phyloP scores from a whole-genome alignment of 2,113 vertebrate genomes.

The Ciconia maguari region DNA sequence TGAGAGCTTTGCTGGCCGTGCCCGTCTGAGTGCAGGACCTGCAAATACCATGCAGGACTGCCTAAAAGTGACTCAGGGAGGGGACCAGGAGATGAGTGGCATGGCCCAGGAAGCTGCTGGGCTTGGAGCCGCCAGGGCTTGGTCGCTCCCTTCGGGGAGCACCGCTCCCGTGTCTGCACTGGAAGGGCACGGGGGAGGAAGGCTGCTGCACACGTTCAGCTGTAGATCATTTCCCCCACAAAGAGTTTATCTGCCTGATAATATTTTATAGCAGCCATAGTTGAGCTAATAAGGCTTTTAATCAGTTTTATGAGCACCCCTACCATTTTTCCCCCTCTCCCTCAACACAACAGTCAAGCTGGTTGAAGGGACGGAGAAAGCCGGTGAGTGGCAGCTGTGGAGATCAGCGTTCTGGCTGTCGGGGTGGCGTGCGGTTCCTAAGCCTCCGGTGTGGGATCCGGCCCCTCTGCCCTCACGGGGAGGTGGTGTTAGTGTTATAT shows the following conservation, averaged over 20 bases:
- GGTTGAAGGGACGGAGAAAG: background rate
- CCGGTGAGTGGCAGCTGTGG: background rate
- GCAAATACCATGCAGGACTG: accelerated
- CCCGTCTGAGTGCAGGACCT: background rate
- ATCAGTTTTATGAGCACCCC: background rate
- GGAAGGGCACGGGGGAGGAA: accelerated
- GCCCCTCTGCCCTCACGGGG: background rate
- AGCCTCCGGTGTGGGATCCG: background rate
- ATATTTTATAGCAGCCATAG: background rate
- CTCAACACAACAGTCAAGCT: background rate
- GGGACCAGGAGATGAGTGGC: background rate
- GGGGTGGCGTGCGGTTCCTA: accelerated
- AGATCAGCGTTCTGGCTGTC: background rate
- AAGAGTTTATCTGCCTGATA: background rate
- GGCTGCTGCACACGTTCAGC: background rate
- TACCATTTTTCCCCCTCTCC: background rate
- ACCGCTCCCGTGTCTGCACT: accelerated
- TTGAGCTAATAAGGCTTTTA: background rate
- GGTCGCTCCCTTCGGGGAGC: background rate
- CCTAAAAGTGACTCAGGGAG: background rate
- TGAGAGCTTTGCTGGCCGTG: background rate
- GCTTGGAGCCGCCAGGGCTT: background rate
- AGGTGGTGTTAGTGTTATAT: accelerated
- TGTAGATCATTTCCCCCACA: background rate
- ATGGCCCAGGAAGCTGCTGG: background rate